Base-by-base conservation (phyloP, 2,888 invertebrate genomes). In the Tetheella fluctuosa region DNA sequence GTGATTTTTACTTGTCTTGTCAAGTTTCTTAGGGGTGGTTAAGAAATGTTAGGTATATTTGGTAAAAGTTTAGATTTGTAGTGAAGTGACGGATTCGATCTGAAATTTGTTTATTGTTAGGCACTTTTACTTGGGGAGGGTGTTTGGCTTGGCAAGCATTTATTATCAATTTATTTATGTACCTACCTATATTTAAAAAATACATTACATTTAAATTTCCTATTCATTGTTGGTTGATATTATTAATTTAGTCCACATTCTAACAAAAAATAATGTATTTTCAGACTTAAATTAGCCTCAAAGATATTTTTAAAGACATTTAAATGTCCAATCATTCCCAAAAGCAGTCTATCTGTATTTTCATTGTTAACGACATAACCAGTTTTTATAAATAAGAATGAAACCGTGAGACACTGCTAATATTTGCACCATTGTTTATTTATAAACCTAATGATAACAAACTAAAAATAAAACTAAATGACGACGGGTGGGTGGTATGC, bases 31-130 rank as follows among this genome's bases (percentile, higher is more conserved):
- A 67, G 68, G 69, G 70, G 68, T 71, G 73, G 70, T 64, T 64
- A 52, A 62, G 73, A 74, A 48, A 48, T 42, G 75, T 75, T 76
- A 74, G 74, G 74, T 83, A n/a, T n/a, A n/a, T 48, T 48, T 20
- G 8, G 48, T 48, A 48, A 48, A 84, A 85, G 80, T 85, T 87
- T 80, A 71, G 77, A 77, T 82, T 81, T 79, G 80, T 75, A 74
- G 73, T 76, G 71, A 78, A 74, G 80, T 81, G 82, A 84, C 79
- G 77, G 87, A 89, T 88, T 85, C 80, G 84, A 83, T 85, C 85
- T 86, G 85, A 84, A 88, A 86, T 85, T 55, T 86, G 87, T 84
- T 88, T 84, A 83, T 77, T 80, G 78, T 79, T 59, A 68, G 70
- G 62, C 66, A 62, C 60, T 68, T 68, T 73, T 71, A 73, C 76